Base-by-base conservation (phyloP, 1,140 invertebrate genomes). In the Aphaenogaster rudis region DNA sequence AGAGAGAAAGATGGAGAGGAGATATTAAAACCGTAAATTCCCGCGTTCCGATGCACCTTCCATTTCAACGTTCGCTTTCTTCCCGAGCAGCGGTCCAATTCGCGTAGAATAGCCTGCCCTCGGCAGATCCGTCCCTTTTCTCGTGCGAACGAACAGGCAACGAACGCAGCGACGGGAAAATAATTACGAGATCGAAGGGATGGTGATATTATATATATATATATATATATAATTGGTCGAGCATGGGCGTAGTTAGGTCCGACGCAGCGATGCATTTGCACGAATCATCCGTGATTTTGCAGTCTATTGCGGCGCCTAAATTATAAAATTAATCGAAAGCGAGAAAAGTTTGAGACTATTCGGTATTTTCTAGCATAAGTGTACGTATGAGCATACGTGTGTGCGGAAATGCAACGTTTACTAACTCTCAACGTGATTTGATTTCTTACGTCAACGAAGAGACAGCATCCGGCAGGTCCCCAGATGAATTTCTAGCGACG, bases 11-110 rank as follows among this genome's bases (percentile, higher is more conserved):
- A 50, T 28, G 4, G 6, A 66, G 28, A 42, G 11, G 2, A 74
- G 57, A 86, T 86, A 86, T 88, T 80, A 88, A 85, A 89, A 79
- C 72, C 81, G 66, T 86, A 80, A 88, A 79, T 86, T 88, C 66
- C 50, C 13, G 6, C 39, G 54, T 57, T 36, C 0, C 54, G 3
- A 33, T 67, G 28, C n/a, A 21, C 64, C 61, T 33, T 64, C 48
- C 39, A 81, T 57, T 57, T 81, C 69, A 50, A 54, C 57, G n/a
- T 45, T 45, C n/a, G 52, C 84, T 48, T 87, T 76, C 39, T 77
- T 77, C n/a, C 21, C 50, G 15, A 8, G 17, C 57, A 79, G 52
- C 76, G 50, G 36, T 59, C 66, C 36, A 33, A 81, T 88, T 63
- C 57, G 21, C 72, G 42, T 57, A 69, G 45, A 87, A 88, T 63